phyloP scores from a whole-genome alignment of 2,113 vertebrate species.

The Ploceus nigricollis region DNA sequence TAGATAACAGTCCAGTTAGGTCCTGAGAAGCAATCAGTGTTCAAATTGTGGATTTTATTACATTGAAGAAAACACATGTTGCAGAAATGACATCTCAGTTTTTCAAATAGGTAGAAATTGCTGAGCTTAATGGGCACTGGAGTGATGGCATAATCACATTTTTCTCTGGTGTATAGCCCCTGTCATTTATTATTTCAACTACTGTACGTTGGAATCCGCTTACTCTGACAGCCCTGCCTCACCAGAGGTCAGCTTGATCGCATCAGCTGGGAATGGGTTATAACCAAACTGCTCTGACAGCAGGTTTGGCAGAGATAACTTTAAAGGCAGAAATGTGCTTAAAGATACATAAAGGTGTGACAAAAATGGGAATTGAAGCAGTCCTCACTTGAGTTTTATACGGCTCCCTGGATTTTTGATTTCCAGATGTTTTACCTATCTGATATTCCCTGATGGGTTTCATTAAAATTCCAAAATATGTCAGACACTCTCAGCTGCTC shows the following conservation, averaged over 20 bases:
- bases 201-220: background rate
- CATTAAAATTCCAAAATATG: conserved; percentile 55
- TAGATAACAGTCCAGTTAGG: background rate
- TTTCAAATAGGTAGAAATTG: conserved; percentile 40
- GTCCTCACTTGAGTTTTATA: background rate
- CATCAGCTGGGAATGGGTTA: background rate
- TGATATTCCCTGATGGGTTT: conserved; percentile 32
- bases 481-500: conserved; percentile 43
- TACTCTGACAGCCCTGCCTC: conserved; percentile 27
- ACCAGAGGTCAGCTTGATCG: background rate
- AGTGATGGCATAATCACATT: conserved; percentile 57
- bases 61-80: conserved; percentile 2
- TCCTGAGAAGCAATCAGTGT: background rate
- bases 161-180: conserved; percentile 7
- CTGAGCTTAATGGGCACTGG: conserved; percentile 40
- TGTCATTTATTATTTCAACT: conserved; percentile 49
- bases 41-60: conserved; percentile 47
- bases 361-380: conserved; percentile 38
- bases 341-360: conserved; percentile 34
- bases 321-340: conserved; percentile 40
- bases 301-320: conserved; percentile 22
- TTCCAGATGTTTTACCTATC: conserved; percentile 63
- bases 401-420: conserved; percentile 37
- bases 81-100: conserved; percentile 29
- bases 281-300: conserved; percentile 41